Evolutionary conservation across 2,797 vertebrate species (phyloP).

Genomic region (Myotis pilosus): DNA sequence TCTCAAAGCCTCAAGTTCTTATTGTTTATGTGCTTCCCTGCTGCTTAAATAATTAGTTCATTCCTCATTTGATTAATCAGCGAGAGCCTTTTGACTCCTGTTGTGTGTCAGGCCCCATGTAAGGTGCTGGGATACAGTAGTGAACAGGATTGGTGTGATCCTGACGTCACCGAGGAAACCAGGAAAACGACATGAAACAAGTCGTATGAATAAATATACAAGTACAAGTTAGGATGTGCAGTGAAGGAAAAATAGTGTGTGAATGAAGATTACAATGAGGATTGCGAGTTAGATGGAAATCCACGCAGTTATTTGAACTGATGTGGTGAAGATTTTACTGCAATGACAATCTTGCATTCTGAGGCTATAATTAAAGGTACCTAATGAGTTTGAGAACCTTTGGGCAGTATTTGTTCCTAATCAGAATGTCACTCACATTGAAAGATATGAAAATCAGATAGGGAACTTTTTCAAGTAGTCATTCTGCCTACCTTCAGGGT

Average conservation of each 20-base stretch:
- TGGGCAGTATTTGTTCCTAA: neutral
- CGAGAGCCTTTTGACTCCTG: neutral
- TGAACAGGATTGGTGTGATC: neutral
- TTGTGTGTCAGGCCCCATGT: neutral
- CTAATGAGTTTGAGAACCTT: constrained; percentile 20
- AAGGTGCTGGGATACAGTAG: neutral
- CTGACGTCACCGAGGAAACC: neutral
- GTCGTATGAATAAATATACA: neutral
- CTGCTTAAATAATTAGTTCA: neutral
- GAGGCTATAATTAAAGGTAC: neutral
- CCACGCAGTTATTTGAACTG: constrained; percentile 1
- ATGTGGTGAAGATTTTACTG: neutral
- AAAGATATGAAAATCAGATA: neutral
- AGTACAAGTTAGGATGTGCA: neutral
- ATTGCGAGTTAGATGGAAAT: constrained; percentile 21
- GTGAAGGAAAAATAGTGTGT: neutral
- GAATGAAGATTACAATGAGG: neutral
- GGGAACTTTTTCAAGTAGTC: neutral
- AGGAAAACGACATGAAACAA: neutral
- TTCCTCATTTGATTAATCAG: neutral
- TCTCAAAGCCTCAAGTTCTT: neutral
- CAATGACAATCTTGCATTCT: neutral
- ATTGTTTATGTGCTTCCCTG: neutral
- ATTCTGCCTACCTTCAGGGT: neutral
- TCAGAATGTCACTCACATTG: neutral